phyloP scores from a whole-genome alignment of 2,888 invertebrate genomes.

The Glyphotaelius pellucidus region DNA sequence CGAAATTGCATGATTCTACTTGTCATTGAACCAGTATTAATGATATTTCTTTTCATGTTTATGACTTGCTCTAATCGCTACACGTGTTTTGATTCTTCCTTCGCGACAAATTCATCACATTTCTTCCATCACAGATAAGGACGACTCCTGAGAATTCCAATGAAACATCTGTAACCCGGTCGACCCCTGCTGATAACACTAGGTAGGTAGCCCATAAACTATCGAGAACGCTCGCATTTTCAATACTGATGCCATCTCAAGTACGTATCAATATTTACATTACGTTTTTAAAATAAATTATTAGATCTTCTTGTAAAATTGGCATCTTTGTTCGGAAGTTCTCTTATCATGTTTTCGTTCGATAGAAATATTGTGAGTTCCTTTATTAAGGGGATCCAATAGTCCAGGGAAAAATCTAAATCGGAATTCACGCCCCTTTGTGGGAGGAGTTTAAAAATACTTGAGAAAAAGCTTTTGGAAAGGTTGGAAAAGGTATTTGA shows the following conservation, averaged over 20 bases:
- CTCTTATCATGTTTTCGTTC: neutral
- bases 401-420: too few species aligned
- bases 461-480: too few species aligned
- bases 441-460: too few species aligned
- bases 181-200: neutral
- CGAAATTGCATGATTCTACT: too few species aligned
- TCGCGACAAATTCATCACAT: neutral
- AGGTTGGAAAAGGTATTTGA: too few species aligned
- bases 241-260: conserved; percentile 25
- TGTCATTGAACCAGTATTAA: too few species aligned
- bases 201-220: conserved; percentile 17
- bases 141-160: conserved; percentile 46
- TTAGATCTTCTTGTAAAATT: neutral
- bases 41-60: too few species aligned
- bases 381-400: too few species aligned
- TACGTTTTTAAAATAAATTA: neutral
- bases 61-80: too few species aligned
- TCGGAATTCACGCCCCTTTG: too few species aligned
- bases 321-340: neutral
- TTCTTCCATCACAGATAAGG: neutral
- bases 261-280: neutral
- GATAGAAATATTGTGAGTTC: neutral
- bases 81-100: neutral
- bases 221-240: conserved; percentile 19
- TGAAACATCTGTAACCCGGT: conserved; percentile 35